Conservation (phyloP, 2,797 vertebrate species). For the Loris lydekkerianus region DNA sequence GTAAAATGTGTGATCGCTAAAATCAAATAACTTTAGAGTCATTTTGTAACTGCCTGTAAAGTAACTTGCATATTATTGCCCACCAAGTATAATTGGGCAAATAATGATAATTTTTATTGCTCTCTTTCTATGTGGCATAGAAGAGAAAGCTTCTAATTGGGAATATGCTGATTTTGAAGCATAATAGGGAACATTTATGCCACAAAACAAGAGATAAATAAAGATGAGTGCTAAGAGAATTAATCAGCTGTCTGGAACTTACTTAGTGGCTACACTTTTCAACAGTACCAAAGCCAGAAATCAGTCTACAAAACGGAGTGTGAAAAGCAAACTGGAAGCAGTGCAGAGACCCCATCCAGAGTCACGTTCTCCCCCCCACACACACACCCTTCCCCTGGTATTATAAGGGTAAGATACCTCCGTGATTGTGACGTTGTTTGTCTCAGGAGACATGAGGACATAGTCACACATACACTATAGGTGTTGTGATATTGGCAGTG, state of each 20-base stretch:
- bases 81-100: constrained; percentile 14
- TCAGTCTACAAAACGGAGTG: too few relatives aligned
- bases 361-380: too few relatives aligned
- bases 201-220: background rate
- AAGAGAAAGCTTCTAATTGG: background rate
- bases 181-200: background rate
- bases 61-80: background rate
- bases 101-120: background rate
- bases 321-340: too few relatives aligned
- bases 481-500: too few relatives aligned
- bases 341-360: too few relatives aligned
- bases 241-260: background rate
- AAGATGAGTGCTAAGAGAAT: background rate
- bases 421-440: too few relatives aligned
- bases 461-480: too few relatives aligned
- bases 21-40: background rate
- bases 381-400: too few relatives aligned
- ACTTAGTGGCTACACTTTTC: background rate
- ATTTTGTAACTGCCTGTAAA: background rate
- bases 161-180: background rate
- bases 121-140: background rate
- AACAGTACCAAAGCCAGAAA: background rate
- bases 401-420: too few relatives aligned
- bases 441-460: too few relatives aligned
- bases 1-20: background rate